A percentile compares a stretch with the other conserved stretches of the same genome.
These are phyloP conservation scores for Spheniscus mendiculus DNA, from an alignment of 2,113 vertebrate genomes.

Conservation along the genomic window DNA sequence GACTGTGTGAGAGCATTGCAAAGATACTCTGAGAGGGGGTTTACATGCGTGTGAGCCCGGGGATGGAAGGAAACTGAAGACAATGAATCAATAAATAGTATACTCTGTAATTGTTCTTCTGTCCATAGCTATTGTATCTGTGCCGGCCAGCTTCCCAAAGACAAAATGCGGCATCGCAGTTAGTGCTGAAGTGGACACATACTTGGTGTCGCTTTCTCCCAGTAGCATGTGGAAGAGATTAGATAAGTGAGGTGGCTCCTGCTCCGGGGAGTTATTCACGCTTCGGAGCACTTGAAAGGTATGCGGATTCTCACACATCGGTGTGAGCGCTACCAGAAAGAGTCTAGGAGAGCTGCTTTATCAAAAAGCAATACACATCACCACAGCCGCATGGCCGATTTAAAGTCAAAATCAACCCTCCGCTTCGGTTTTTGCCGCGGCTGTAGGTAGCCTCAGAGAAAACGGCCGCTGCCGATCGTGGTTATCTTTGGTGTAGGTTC, in stretches of 20 bases:
- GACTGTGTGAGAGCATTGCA: not conserved
- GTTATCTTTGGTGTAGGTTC: not conserved
- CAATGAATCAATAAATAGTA: not conserved
- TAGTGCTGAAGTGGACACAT: not conserved
- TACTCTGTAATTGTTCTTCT: not conserved
- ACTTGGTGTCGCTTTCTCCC: not conserved
- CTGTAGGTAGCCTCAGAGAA: not conserved
- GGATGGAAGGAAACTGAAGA: not conserved
- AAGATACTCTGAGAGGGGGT: not conserved
- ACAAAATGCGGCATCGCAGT: not conserved
- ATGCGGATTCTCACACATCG: not conserved
- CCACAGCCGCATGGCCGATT: not conserved
- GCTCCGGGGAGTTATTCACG: not conserved
- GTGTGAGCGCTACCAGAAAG: not conserved
- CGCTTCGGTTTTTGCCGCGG: not conserved
- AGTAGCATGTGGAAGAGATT: not conserved
- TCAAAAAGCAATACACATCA: not conserved
- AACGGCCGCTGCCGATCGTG: not conserved
- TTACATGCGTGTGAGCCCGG: not conserved
- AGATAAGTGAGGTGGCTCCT: constrained; percentile 13
- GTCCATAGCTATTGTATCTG: not conserved
- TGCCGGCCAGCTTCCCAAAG: not conserved
- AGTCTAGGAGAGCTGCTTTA: not conserved
- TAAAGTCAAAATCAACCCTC: not conserved
- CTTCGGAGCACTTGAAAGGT: not conserved